Conservation (phyloP, 2,888 invertebrate genomes). For the Tetranychus piercei region DNA sequence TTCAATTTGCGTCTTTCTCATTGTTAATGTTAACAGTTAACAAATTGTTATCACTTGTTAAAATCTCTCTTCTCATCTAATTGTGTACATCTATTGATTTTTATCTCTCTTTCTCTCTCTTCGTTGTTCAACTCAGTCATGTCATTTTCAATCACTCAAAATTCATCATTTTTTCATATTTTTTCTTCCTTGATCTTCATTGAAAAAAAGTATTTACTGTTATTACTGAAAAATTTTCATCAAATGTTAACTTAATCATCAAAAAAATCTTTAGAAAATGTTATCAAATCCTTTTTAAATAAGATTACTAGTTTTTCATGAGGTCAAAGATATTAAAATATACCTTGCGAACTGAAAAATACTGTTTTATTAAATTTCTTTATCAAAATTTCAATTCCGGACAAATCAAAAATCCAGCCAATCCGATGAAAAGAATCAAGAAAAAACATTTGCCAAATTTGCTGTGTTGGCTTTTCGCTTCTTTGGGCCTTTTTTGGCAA, state of each 20-base stretch:
- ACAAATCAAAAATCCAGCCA: too few relatives aligned
- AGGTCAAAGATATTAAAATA: too few relatives aligned
- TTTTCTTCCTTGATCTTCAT: neutral
- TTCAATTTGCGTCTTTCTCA: neutral
- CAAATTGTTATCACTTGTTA: neutral
- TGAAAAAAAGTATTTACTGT: neutral
- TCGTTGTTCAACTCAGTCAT: neutral
- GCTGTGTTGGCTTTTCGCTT: neutral
- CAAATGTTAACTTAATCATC: neutral
- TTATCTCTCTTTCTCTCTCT: neutral
- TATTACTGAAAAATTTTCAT: too few relatives aligned
- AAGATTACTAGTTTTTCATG: too few relatives aligned
- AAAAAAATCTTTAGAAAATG: neutral
- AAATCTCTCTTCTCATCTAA: neutral
- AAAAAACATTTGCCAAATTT: neutral
- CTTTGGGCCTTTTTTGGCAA: conserved; percentile 1
- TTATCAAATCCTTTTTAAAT: neutral
- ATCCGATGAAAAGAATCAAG: neutral
- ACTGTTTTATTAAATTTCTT: too few relatives aligned
- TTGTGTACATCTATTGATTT: neutral
- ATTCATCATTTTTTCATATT: neutral
- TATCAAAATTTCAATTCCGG: too few relatives aligned
- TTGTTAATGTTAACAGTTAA: neutral
- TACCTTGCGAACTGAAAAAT: too few relatives aligned
- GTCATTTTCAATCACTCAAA: neutral